Conservation (phyloP, 2,797 vertebrate species). For the Hyperoplus immaculatus region DNA sequence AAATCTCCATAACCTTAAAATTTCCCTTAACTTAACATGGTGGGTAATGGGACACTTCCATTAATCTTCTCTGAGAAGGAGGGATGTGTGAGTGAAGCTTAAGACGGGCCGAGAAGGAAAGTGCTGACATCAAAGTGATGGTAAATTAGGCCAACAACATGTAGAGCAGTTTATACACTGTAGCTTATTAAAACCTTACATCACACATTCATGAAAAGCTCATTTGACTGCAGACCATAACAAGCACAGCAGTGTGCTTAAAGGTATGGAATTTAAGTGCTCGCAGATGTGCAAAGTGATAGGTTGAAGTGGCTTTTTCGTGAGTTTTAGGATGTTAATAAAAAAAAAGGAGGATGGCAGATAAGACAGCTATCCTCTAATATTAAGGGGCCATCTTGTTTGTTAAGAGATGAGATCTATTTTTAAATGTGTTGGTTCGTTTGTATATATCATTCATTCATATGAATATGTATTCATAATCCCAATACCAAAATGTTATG, state of each 20-base stretch:
- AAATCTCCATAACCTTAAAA: conserved; percentile 44
- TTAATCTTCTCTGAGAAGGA: conserved; percentile 47
- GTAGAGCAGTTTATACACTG: conserved; percentile 26
- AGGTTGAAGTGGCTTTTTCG: not conserved
- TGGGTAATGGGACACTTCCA: conserved; percentile 23
- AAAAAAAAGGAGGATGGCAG: not conserved
- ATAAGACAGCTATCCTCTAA: not conserved
- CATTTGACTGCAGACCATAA: not conserved
- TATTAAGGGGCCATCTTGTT: not conserved
- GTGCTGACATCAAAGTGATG: conserved; percentile 61
- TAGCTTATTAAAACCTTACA: conserved; percentile 22
- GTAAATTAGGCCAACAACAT: conserved; percentile 59
- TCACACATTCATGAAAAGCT: conserved; percentile 23
- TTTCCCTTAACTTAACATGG: conserved; percentile 17
- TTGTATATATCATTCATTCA: not conserved
- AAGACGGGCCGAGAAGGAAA: conserved; percentile 35
- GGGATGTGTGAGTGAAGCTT: conserved; percentile 44
- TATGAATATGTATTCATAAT: not conserved
- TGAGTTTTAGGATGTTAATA: no score
- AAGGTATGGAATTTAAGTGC: not conserved
- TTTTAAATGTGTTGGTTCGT: not conserved
- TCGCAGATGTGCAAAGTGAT: not conserved
- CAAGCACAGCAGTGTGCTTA: not conserved
- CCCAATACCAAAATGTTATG: not conserved
- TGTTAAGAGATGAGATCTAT: not conserved